Conservation (phyloP, 2,113 vertebrate genomes). For the Sterrhoptilus dennistouni region DNA sequence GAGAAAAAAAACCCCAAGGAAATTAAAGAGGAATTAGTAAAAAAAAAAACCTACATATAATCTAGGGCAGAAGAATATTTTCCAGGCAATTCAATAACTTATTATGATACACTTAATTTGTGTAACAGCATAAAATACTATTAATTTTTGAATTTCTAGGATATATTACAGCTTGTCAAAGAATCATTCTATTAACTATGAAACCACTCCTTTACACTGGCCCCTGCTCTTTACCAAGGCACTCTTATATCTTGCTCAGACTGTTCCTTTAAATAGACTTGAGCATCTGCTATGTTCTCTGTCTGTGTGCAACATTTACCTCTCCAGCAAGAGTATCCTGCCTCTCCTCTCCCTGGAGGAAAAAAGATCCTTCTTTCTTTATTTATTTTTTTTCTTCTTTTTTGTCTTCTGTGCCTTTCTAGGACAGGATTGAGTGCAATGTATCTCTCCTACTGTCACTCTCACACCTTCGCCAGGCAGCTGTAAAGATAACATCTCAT, state of each 20-base stretch:
- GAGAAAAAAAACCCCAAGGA: not conserved
- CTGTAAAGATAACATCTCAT: not conserved
- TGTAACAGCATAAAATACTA: not conserved
- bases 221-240: not conserved
- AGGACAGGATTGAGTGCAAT: not conserved
- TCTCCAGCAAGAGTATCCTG: not conserved
- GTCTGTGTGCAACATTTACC: not conserved
- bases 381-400: fast-evolving
- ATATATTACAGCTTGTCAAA: not conserved
- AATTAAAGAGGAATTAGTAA: not conserved
- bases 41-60: not conserved
- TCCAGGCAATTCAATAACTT: not conserved
- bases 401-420: not conserved
- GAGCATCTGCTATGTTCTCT: not conserved
- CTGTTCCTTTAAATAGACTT: not conserved
- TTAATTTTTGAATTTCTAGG: not conserved
- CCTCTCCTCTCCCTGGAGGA: not conserved
- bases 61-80: not conserved
- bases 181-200: not conserved
- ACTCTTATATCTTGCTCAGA: not conserved
- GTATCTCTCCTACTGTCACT: not conserved
- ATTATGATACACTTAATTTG: not conserved
- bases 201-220: not conserved
- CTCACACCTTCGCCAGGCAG: not conserved
- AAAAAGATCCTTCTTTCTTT: not conserved